A percentile compares a stretch with the other conserved stretches of the same genome.
phyloP scores from a whole-genome alignment of 2,797 vertebrate species.

The Cirrhinus molitorella region DNA sequence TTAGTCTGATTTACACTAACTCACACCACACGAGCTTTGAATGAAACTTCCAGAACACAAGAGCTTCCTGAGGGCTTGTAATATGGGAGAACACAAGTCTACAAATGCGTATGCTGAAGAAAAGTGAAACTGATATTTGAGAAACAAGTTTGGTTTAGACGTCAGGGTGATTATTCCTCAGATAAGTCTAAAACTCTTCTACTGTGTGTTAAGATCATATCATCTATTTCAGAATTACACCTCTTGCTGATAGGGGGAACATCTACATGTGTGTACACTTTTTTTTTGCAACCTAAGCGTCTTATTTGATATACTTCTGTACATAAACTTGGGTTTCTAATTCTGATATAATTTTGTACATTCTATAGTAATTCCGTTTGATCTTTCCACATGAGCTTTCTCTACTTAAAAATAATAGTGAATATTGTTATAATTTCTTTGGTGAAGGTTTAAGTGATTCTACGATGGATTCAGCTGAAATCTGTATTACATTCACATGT shows the following conservation, averaged over 20 bases:
- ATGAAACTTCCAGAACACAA: conserved; percentile 29
- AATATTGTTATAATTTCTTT: conserved; percentile 64
- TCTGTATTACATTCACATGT: conserved; percentile 57
- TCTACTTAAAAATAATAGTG: conserved; percentile 36
- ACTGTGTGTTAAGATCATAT: conserved; percentile 2
- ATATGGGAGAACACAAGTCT: conserved; percentile 18
- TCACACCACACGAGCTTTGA: conserved; percentile 28
- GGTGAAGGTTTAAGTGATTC: conserved; percentile 59
- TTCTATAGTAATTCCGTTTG: conserved; percentile 6
- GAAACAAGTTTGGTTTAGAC: conserved; percentile 1
- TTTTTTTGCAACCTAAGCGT: not conserved
- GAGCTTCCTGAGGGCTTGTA: conserved; percentile 42
- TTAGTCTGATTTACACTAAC: conserved; percentile 25
- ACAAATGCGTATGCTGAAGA: conserved; percentile 14
- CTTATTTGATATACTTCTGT: conserved; percentile 24
- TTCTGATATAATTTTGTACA: not conserved
- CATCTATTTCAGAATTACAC: not conserved
- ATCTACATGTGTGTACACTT: not conserved
- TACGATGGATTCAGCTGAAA: conserved; percentile 51
- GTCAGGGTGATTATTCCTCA: not conserved
- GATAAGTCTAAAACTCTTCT: not conserved
- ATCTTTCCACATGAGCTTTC: conserved; percentile 31
- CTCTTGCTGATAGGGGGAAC: not conserved
- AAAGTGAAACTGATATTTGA: not conserved
- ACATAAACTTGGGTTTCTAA: not conserved